phyloP scores from a whole-genome alignment of 2,888 invertebrate genomes.

The Pseudococcus viburni region DNA sequence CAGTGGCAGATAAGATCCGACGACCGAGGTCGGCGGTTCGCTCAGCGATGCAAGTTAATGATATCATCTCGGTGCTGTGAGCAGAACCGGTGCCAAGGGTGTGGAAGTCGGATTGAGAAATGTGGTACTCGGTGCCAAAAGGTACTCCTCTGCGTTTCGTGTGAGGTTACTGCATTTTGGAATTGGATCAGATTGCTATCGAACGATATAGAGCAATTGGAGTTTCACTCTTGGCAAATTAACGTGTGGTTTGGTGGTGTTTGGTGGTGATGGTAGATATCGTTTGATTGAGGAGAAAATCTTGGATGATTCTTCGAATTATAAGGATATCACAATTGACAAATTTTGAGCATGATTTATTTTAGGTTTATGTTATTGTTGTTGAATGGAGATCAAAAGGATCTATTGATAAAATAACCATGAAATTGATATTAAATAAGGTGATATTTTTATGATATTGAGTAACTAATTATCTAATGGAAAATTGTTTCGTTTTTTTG shows the following conservation, averaged over 20 bases:
- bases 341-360: too few species aligned
- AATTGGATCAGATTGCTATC: not conserved
- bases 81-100: conserved; percentile 14
- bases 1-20: not conserved
- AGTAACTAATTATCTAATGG: not conserved
- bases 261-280: too few species aligned
- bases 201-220: not conserved
- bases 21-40: not conserved
- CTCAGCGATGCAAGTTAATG: not conserved
- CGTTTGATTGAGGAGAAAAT: too few species aligned
- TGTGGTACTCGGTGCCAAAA: not conserved
- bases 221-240: not conserved
- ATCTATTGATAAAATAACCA: too few species aligned
- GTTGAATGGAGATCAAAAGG: too few species aligned
- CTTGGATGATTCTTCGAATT: too few species aligned
- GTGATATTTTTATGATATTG: not conserved
- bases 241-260: too few species aligned
- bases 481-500: not conserved
- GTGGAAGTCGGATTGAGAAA: conserved; percentile 1
- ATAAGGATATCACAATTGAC: too few species aligned
- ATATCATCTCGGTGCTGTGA: not conserved
- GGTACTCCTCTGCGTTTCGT: not conserved
- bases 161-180: not conserved
- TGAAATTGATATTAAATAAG: too few species aligned
- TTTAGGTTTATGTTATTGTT: too few species aligned